phyloP scores from a whole-genome alignment of 23 tunicate species.

The Halocynthia roretzi region DNA sequence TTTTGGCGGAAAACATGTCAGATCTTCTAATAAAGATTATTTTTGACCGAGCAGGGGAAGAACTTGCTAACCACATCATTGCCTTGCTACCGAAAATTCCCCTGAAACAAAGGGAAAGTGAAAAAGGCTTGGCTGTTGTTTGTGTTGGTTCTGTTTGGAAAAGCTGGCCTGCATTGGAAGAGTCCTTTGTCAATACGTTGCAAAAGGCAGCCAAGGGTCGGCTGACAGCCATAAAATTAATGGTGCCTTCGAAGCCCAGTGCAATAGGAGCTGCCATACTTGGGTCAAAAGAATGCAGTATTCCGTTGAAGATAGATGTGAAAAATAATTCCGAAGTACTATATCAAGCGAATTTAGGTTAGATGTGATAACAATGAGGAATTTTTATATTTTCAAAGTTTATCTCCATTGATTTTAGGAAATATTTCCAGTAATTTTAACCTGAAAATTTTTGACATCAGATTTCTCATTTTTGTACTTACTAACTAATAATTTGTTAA shows the following conservation, averaged over 20 bases:
- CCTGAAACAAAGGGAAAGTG: background rate
- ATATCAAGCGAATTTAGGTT: background rate
- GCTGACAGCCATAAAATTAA: background rate
- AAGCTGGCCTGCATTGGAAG: constrained; percentile 62
- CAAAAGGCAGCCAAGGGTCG: background rate
- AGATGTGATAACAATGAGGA: too few relatives aligned
- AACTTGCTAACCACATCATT: constrained; percentile 63
- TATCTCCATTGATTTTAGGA: too few relatives aligned
- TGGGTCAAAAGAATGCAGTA: constrained; percentile 8
- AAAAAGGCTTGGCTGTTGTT: constrained; percentile 42
- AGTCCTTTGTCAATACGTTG: constrained; percentile 10
- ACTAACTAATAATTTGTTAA: too few relatives aligned
- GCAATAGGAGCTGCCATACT: constrained; percentile 23
- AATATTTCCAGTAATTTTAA: too few relatives aligned
- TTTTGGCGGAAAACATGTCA: constrained; percentile 27
- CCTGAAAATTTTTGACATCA: too few relatives aligned
- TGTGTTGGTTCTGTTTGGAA: constrained; percentile 96
- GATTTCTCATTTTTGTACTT: too few relatives aligned
- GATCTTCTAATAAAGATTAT: constrained; percentile 44
- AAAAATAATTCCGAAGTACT: background rate
- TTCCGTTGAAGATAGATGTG: constrained; percentile 1
- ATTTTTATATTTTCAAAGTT: too few relatives aligned
- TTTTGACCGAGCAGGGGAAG: constrained; percentile 59
- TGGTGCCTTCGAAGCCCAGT: constrained; percentile 2
- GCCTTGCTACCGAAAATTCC: constrained; percentile 47